Evolutionary conservation across 2,113 vertebrate species (phyloP).

Genomic region (Eclectus roratus): DNA sequence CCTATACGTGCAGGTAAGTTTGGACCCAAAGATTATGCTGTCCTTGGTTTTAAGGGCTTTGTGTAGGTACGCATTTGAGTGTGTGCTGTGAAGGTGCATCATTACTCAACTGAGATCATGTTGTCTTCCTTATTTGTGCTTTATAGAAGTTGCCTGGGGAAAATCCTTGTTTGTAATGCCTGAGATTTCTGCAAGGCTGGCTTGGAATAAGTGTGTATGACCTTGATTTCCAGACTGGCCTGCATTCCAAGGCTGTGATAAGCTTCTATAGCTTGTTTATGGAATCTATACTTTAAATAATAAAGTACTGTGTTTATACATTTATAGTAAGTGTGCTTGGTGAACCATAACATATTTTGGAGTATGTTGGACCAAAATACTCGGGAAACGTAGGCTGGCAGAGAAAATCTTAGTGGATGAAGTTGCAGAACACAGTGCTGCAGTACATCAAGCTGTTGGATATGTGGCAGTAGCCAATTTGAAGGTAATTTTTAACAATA

Average conservation of each 20-base stretch:
- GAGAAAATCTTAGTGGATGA: background rate
- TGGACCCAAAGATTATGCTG: background rate
- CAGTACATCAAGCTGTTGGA: background rate
- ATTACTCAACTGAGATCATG: background rate
- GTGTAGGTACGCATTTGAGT: background rate
- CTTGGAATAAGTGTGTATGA: rapidly evolving
- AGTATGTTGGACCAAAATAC: background rate
- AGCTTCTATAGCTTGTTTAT: background rate
- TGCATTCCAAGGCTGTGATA: background rate
- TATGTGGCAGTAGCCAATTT: background rate
- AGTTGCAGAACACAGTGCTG: background rate
- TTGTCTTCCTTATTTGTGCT: background rate
- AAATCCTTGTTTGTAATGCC: background rate
- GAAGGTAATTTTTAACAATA: background rate
- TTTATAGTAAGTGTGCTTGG: background rate
- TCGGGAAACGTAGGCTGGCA: background rate
- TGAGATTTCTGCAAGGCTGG: background rate
- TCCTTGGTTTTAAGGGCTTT: background rate
- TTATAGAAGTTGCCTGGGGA: background rate
- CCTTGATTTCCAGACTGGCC: slow-evolving; percentile 14
- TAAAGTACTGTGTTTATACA: background rate
- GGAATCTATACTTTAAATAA: background rate
- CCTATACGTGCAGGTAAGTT: background rate
- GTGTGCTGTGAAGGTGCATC: background rate
- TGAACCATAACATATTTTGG: background rate